Base-by-base conservation (phyloP, 2,888 invertebrate genomes). In the Microchrysa polita region DNA sequence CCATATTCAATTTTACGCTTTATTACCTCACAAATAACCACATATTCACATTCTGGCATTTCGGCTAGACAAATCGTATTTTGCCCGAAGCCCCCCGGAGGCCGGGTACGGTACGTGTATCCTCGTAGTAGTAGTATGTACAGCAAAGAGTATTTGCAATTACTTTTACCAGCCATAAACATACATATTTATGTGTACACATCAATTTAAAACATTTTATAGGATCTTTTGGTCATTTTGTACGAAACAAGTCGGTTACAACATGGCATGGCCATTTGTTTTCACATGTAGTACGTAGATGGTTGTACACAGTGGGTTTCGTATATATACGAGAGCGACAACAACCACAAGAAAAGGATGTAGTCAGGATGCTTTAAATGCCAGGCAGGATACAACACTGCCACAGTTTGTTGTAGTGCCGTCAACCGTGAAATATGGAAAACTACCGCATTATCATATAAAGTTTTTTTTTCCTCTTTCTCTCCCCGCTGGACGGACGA, bases 361-460 rank as follows among this genome's bases (percentile, higher is more conserved):
- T 34, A 34, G 2, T 7, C 27, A 34, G 27, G 27, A 34, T 34
- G 27, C 27, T 34, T 34, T 5, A 2, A 34, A 34, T 34, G 4
- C 27, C 27, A 34, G 27, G 27, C 27, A 34, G 27, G 27, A 34
- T n/a, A n/a, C 14, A 48, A 42, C 48, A 48, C 16, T 48, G 48
- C 27, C 61, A 18, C 61, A 61, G 23, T 61, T 59, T 59, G 59
- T 59, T 59, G 27, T 34, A 23, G 59, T 59, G 22, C 40, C 16
- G 40, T 61, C 61, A 61, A 27, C 61, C 40, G 23, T 61, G 23
- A 61, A 61, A 61, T 61, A 61, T 61, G 61, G 40, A 40, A 61
- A 61, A 61, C 61, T 61, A 61, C 40, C 61, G 16, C 40, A 61
- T 61, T 61, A 61, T 48, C 48, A 48, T 48, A 48, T n/a, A 48